phyloP scores from a whole-genome alignment of 2,797 vertebrate species.

The Cryptoblepharus egeriae region DNA sequence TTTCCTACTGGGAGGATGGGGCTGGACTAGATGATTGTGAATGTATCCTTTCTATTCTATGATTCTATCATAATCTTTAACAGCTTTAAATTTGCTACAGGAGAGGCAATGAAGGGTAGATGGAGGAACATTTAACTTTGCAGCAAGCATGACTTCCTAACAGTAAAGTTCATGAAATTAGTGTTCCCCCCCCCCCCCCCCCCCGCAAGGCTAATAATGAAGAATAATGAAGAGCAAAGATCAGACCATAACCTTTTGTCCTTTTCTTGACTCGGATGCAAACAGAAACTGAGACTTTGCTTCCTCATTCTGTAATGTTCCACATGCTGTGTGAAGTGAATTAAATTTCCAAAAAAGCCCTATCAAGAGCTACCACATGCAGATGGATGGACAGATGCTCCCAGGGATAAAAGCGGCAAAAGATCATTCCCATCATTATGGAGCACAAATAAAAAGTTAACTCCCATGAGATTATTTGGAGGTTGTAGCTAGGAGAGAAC shows the following conservation, averaged over 20 bases:
- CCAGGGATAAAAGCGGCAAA: conserved; percentile 2
- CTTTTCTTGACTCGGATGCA: conserved; percentile 63
- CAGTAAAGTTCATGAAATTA: conserved; percentile 48
- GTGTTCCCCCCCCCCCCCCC: conserved; percentile 41
- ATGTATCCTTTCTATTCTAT: too few species aligned
- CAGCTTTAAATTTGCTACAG: too few species aligned
- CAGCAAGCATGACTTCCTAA: conserved; percentile 28
- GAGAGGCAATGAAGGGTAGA: too few species aligned
- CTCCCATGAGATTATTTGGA: not conserved
- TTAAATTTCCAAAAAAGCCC: conserved; percentile 3
- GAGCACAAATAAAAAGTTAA: conserved; percentile 14
- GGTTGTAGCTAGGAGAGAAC: not conserved
- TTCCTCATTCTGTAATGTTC: conserved; percentile 49
- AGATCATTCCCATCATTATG: not conserved
- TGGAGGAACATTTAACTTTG: conserved; percentile 32
- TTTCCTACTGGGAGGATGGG: too few species aligned
- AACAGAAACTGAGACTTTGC: conserved; percentile 31
- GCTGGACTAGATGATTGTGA: too few species aligned
- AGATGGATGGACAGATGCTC: conserved; percentile 36
- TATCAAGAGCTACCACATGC: not conserved
- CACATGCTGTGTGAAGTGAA: not conserved
- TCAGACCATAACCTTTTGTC: conserved; percentile 66
- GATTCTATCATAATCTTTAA: too few species aligned
- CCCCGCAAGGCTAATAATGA: conserved; percentile 57
- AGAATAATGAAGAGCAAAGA: conserved; percentile 56